Percentiles rank a stretch among this genome's conserved stretches.
Conservation (phyloP, 2,888 invertebrate species). For the Sylvicola fuscatus region DNA sequence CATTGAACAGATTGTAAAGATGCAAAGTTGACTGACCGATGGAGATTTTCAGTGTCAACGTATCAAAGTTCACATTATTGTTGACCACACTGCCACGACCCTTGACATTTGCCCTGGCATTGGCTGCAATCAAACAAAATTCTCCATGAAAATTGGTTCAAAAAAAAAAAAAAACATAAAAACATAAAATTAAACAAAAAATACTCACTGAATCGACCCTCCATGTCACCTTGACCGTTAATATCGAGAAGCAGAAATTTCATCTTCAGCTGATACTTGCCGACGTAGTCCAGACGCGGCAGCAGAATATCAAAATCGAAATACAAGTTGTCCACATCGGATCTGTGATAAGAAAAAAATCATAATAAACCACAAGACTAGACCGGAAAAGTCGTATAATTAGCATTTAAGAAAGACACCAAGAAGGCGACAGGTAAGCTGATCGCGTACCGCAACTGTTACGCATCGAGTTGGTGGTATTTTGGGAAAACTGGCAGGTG, state of each 20-base stretch:
- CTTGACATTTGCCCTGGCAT: conserved; percentile 19
- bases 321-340: conserved; percentile 17
- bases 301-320: conserved; percentile 21
- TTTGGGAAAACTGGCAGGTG: too few species aligned
- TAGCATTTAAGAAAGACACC: too few species aligned
- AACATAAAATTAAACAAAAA: neutral
- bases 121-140: conserved; percentile 12
- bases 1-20: conserved; percentile 22
- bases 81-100: conserved; percentile 18
- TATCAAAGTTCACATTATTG: conserved; percentile 21
- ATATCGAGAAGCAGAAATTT: conserved; percentile 21
- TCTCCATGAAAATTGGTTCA: neutral
- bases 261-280: conserved; percentile 20
- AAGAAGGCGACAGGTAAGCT: too few species aligned
- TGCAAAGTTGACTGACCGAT: conserved; percentile 19
- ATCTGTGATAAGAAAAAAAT: conserved; percentile 11
- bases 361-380: neutral
- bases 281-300: conserved; percentile 20
- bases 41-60: conserved; percentile 18
- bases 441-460: too few species aligned
- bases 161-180: too few species aligned
- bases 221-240: conserved; percentile 21
- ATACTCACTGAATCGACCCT: conserved; percentile 17
- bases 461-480: too few species aligned
- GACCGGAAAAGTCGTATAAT: too few species aligned